A percentile compares a stretch with the other conserved stretches of the same genome.
phyloP scores from a whole-genome alignment of 2,113 vertebrate genomes.

The Gavialis gangeticus region DNA sequence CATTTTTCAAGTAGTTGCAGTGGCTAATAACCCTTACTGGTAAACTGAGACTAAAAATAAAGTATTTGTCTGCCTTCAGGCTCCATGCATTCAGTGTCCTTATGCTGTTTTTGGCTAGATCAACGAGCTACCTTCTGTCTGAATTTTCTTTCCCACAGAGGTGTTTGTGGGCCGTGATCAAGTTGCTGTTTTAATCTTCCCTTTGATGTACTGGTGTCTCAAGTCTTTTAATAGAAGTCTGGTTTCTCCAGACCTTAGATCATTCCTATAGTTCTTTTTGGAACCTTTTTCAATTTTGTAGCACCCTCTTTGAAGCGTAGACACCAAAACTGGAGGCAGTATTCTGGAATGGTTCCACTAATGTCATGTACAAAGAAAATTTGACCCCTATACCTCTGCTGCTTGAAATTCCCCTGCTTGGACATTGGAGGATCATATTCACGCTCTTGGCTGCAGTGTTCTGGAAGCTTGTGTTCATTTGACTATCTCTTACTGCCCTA shows the following conservation, averaged over 20 bases:
- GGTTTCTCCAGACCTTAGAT: too few relatives aligned
- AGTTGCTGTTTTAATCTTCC: conserved; percentile 33
- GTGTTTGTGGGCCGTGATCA: conserved; percentile 12
- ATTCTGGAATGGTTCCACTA: background rate
- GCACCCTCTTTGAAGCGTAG: background rate
- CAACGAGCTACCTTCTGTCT: background rate
- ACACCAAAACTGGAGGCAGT: background rate
- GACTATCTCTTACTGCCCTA: background rate
- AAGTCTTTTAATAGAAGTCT: background rate
- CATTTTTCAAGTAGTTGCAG: background rate
- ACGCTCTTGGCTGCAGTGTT: background rate
- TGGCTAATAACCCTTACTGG: background rate
- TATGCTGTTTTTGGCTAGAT: background rate
- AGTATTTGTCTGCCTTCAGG: background rate
- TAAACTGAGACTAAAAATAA: background rate
- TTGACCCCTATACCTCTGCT: background rate
- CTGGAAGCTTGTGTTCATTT: background rate
- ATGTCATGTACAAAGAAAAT: accelerated
- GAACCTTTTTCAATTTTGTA: background rate
- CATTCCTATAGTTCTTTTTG: background rate
- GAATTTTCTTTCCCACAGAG: background rate
- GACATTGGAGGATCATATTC: accelerated
- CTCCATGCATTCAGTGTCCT: background rate
- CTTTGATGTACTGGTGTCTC: background rate
- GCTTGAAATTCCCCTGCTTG: background rate